Evolutionary conservation across 2,888 invertebrate species (phyloP), one percentile per base, ranked within the genome.

Genomic region (Mactromeris polynyma): DNA sequence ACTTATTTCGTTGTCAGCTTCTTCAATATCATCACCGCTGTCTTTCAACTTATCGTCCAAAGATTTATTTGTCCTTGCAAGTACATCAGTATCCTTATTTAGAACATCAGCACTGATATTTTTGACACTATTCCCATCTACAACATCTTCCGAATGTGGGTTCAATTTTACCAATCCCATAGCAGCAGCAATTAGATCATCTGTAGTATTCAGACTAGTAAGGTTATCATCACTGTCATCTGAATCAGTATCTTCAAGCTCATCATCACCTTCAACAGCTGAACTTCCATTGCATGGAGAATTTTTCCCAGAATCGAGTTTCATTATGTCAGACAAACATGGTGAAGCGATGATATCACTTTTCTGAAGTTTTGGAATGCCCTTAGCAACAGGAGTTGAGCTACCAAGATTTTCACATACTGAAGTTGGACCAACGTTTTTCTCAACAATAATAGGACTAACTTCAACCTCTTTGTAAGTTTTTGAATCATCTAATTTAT

Each of bases 171-270:
- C 54, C 21, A 89, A 36, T 3, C 89, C 90, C 21, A 87, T 79
- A 40, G 89, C 85, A 4, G 90, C 92, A 21, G 83, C 85, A 31
- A 92, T 84, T 21, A 92, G 73, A 33, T 93, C 91, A 81, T 92
- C 93, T 36, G 93, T 92, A 0, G 92, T 88, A 42, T 93, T 89
- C 4, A 91, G 77, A n/a, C 81, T 83, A 2, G 87, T 80, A 0
- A 54, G 7, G 14, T 84, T 54, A 54, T 38, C 77, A 26, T 83
- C 26, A 46, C 42, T 26, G 33, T 19, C 42, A 3, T 78, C 77
- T 14, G 84, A 83, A 14, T 40, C 73, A 21, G 88, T 85, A 81
- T 85, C 78, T 46, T 90, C 90, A n/a, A 86, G 38, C 54, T 89
- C 89, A 42, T 88, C 88, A 54, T 82, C 90, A 17, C 86, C 90